Base-by-base conservation (phyloP, 2,888 invertebrate species). In the Macrosoma leucophasiata region DNA sequence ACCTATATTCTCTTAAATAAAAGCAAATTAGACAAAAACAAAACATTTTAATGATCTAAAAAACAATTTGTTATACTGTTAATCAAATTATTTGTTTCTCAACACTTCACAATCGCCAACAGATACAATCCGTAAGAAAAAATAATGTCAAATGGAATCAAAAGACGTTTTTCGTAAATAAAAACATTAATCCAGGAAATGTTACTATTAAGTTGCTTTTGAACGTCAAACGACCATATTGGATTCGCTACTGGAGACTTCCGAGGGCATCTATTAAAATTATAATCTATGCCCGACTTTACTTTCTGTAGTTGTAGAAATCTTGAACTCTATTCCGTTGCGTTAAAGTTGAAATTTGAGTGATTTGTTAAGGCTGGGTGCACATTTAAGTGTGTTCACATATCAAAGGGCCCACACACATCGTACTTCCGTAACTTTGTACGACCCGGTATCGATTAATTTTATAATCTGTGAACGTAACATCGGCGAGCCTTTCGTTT, bases 331-430 rank as follows among this genome's bases (percentile, higher is more conserved):
- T 39, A 35, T 21, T 10, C 4, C 27, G 6, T 15, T 1, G 14
- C 5, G 3, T 23, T 39, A 24, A 6, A 13, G 31, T 20, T 24
- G 3, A 9, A 14, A 15, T 3, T 31, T 5, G 13, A n/a, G 6
- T 22, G 5, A 3, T 10, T 6, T 22, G 22, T n/a, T n/a, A n/a
- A n/a, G n/a, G n/a, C n/a, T n/a, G n/a, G n/a, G n/a, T n/a, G n/a
- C n/a, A n/a, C n/a, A 19, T 24, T 18, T 22, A 23, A 21, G 34
- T 44, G 33, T 30, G 31, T 46, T 51, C 49, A 39, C 43, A 50
- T 55, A 62, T 66, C 58, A 62, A 62, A 61, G 57, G 60, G 68
- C 54, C 68, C 72, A 71, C 73, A 68, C 73, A 65, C 69, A 58
- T 47, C 40, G 47, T 46, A 59, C 67, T 67, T 72, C 71, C 72